Conservation (phyloP, 2,797 vertebrate species). For the Diplodus sargus region DNA sequence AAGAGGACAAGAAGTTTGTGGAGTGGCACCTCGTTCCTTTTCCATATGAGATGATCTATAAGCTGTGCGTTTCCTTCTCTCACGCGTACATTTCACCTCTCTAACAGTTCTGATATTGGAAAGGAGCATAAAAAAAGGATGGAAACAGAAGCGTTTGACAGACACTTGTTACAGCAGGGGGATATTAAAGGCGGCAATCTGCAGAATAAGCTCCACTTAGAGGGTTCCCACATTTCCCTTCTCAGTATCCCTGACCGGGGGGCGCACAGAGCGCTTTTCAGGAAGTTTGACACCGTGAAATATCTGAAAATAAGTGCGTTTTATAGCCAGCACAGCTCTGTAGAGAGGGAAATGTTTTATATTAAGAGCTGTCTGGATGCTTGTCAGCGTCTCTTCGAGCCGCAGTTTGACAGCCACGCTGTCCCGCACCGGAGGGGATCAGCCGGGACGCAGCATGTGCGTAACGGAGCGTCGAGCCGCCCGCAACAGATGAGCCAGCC, state of each 20-base stretch:
- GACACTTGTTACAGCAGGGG: slow-evolving; percentile 54
- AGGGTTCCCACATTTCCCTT: slow-evolving; percentile 1
- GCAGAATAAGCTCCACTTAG: slow-evolving; percentile 28
- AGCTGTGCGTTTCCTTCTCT: too few species aligned
- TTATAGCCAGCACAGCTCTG: slow-evolving; percentile 1
- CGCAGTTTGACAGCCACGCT: slow-evolving; percentile 48
- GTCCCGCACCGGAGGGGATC: slow-evolving; percentile 27
- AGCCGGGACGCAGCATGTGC: slow-evolving; percentile 40
- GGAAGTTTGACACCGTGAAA: slow-evolving; percentile 9
- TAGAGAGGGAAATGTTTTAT: not conserved
- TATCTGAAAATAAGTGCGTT: not conserved
- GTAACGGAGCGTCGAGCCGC: slow-evolving; percentile 18
- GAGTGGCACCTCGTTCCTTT: slow-evolving; percentile 32
- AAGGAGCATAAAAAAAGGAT: slow-evolving; percentile 17
- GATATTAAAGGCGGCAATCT: slow-evolving; percentile 27
- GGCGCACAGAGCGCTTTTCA: slow-evolving; percentile 4
- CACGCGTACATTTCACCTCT: slow-evolving; percentile 12
- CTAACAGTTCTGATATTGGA: not conserved
- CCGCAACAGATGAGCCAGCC: slow-evolving; percentile 2
- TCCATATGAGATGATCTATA: not conserved
- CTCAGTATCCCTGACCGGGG: not conserved
- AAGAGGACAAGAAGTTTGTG: slow-evolving; percentile 49
- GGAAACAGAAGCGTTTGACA: slow-evolving; percentile 25
- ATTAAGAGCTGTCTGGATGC: not conserved
- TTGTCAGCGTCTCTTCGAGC: slow-evolving; percentile 5